phyloP scores from a whole-genome alignment of 2,113 vertebrate genomes.

The Rhinichthys klamathensis region DNA sequence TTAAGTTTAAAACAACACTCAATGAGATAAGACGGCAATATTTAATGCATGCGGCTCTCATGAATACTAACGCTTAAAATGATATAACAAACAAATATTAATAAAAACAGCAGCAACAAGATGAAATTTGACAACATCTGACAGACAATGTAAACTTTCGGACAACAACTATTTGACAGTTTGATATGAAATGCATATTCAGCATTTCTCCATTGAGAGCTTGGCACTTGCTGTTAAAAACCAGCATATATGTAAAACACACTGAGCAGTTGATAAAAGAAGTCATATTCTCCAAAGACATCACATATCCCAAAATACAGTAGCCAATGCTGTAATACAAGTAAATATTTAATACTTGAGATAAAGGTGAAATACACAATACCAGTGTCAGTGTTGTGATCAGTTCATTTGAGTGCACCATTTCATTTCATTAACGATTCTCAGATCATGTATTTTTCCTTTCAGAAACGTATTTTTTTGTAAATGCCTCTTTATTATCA shows the following conservation, averaged over 20 bases:
- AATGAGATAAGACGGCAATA: not conserved
- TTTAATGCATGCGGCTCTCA: conserved; percentile 5
- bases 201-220: conserved; percentile 37
- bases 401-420: conserved; percentile 15
- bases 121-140: not conserved
- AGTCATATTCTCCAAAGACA: not conserved
- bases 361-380: conserved; percentile 19
- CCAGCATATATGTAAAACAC: conserved; percentile 24
- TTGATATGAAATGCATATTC: conserved; percentile 28
- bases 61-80: not conserved
- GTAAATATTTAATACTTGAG: conserved; percentile 16
- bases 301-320: not conserved
- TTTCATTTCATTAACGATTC: not conserved
- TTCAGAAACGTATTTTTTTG: not conserved
- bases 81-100: conserved; percentile 5
- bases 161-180: conserved; percentile 32
- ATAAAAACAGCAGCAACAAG: conserved; percentile 13
- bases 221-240: conserved; percentile 32
- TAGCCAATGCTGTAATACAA: not conserved
- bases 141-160: conserved; percentile 33
- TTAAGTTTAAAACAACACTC: not conserved
- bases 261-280: conserved; percentile 14
- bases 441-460: not conserved
- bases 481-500: not conserved
- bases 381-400: conserved; percentile 1